phyloP scores from a whole-genome alignment of 2,888 invertebrate genomes.

The Campoplex nolae region DNA sequence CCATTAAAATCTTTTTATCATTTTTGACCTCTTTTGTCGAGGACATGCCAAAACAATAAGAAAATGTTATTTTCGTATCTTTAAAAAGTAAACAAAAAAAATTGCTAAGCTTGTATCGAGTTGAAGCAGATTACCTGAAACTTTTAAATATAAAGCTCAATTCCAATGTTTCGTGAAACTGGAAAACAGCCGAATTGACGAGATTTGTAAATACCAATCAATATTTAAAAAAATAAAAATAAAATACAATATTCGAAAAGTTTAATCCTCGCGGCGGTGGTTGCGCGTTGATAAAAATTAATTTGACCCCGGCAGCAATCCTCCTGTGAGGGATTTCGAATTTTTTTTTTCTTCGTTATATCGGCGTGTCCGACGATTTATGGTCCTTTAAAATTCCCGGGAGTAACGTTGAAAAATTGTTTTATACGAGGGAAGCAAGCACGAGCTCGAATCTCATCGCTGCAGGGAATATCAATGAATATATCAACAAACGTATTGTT shows the following conservation, averaged over 20 bases:
- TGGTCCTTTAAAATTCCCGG: conserved; percentile 24
- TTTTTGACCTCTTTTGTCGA: neutral
- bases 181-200: neutral
- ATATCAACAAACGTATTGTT: neutral
- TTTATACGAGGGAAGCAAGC: neutral
- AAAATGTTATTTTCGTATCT: neutral
- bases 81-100: neutral
- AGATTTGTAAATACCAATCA: conserved; percentile 16
- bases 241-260: neutral
- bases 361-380: conserved; percentile 27
- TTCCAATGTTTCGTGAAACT: neutral
- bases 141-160: neutral
- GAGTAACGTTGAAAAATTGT: conserved; percentile 26
- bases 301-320: conserved; percentile 5
- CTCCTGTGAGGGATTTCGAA: conserved; percentile 14
- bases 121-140: neutral
- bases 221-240: neutral
- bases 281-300: conserved; percentile 18
- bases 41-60: neutral
- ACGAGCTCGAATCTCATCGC: conserved; percentile 22
- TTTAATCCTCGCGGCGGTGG: neutral
- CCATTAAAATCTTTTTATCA: neutral
- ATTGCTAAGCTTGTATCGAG: neutral
- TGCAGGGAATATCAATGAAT: conserved; percentile 37
- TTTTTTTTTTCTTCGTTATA: neutral